Evolutionary conservation across 1,140 invertebrate species (phyloP).

Genomic region (Cecropterus lyciades): DNA sequence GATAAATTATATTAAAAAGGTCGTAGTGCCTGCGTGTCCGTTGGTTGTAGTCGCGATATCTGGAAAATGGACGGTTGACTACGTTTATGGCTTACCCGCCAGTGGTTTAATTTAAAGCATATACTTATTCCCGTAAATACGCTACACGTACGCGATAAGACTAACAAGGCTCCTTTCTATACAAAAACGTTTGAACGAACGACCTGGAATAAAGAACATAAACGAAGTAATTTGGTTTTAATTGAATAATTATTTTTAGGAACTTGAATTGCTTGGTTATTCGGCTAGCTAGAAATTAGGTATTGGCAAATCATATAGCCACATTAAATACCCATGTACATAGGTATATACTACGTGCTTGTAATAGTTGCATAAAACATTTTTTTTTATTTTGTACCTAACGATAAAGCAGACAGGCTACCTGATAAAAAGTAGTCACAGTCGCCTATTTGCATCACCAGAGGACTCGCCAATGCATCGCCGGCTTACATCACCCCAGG

Average conservation of each 20-base stretch:
- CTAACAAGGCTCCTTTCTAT: conserved; percentile 62
- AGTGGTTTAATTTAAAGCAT: conserved; percentile 68
- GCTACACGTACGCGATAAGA: conserved; percentile 60
- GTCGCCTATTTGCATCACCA: no score
- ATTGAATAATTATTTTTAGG: neutral
- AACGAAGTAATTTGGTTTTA: conserved; percentile 16
- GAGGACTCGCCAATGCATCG: no score
- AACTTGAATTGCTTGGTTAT: neutral
- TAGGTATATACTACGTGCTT: no score
- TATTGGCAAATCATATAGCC: no score
- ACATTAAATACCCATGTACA: no score
- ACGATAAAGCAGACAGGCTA: no score
- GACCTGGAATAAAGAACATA: conserved; percentile 2
- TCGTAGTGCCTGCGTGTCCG: conserved; percentile 67
- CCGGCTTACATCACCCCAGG: no score
- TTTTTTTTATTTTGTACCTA: no score
- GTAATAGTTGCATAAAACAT: no score
- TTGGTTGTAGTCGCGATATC: conserved; percentile 72
- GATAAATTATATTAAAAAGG: conserved; percentile 36
- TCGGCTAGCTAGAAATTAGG: neutral
- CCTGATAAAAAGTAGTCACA: no score
- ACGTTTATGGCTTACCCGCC: conserved; percentile 76
- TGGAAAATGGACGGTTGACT: conserved; percentile 80
- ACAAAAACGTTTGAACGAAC: conserved; percentile 17
- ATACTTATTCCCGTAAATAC: conserved; percentile 64